A percentile compares a stretch with the other conserved stretches of the same genome.
Conservation (phyloP, 35 echinoderm and acorn worm species). For the Acanthaster planci region DNA sequence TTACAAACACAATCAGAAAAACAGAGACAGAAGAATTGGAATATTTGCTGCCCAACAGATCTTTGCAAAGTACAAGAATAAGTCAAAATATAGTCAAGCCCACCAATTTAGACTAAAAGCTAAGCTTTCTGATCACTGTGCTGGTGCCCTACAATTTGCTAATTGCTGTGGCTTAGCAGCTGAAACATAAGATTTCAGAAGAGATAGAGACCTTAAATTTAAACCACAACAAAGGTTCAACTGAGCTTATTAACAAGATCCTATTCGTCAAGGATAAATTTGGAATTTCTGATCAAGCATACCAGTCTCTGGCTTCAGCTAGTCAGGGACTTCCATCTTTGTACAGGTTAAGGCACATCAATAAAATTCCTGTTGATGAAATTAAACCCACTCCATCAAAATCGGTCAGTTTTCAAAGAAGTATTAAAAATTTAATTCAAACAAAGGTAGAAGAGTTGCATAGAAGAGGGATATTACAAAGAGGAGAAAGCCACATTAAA, state of each 20-base stretch:
- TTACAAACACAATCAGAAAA: too few species aligned
- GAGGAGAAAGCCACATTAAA: background rate
- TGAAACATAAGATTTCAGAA: background rate
- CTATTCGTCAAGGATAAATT: background rate
- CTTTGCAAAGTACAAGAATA: background rate
- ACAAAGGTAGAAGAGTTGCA: background rate
- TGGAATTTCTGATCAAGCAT: background rate
- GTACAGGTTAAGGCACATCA: background rate
- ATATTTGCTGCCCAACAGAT: background rate
- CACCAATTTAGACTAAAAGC: background rate
- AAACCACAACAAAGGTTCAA: background rate
- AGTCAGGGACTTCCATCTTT: background rate
- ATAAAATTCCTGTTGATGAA: background rate
- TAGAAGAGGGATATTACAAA: background rate
- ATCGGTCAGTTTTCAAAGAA: background rate
- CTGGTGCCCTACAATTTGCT: background rate
- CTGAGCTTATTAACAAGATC: background rate
- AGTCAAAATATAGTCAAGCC: background rate
- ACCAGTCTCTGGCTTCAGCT: background rate
- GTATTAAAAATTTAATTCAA: background rate
- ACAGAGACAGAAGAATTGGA: background rate
- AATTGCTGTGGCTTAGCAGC: background rate
- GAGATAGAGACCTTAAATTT: background rate
- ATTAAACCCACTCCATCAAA: background rate
- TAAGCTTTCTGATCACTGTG: background rate